Evolutionary conservation across 1,140 invertebrate genomes (phyloP).

Genomic region (Zaprionus nigranus): DNA sequence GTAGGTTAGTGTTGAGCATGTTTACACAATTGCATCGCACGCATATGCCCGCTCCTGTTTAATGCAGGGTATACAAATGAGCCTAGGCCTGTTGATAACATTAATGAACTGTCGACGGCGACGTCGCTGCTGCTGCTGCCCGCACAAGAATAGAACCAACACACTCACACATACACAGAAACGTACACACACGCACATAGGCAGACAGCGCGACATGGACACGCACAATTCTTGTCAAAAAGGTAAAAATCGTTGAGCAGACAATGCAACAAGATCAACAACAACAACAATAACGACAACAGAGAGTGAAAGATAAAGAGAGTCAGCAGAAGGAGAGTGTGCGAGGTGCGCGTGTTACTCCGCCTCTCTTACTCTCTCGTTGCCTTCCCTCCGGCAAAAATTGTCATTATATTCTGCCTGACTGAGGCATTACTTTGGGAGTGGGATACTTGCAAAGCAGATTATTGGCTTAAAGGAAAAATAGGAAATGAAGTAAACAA

Average conservation of each 20-base stretch:
- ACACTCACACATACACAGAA: conserved; percentile 24
- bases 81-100: conserved; percentile 62
- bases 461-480: not conserved
- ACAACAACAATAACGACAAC: conserved; percentile 43
- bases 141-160: conserved; percentile 73
- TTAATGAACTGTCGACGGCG: conserved; percentile 78
- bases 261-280: conserved; percentile 60
- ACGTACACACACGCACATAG: not conserved
- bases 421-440: not conserved
- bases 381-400: not conserved
- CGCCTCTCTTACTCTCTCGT: not conserved
- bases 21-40: too few species aligned
- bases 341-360: not conserved
- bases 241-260: conserved; percentile 58
- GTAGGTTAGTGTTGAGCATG: too few species aligned
- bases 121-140: conserved; percentile 42
- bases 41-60: not conserved
- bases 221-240: conserved; percentile 75
- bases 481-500: not conserved
- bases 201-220: conserved; percentile 15
- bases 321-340: conserved; percentile 8
- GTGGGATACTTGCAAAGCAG: not conserved
- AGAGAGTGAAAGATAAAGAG: conserved; percentile 8
- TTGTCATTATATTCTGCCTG: not conserved
- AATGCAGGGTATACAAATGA: conserved; percentile 21